phyloP scores from a whole-genome alignment of 2,113 vertebrate species.

The Rhea americana region DNA sequence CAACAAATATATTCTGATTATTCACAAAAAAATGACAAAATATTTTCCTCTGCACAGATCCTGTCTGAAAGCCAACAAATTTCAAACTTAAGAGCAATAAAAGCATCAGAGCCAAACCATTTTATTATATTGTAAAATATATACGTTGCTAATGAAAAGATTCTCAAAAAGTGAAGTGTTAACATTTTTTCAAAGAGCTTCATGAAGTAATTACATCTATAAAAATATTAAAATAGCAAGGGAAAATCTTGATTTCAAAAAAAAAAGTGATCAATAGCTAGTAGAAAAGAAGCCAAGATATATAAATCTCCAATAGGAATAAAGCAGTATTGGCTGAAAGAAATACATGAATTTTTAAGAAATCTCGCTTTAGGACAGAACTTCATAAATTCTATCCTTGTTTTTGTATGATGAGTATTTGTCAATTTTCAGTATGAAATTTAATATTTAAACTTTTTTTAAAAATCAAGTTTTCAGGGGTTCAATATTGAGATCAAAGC shows the following conservation, averaged over 20 bases:
- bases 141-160: not conserved
- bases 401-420: not conserved
- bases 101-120: too few relatives aligned
- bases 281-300: not conserved
- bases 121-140: not conserved
- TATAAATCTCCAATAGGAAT: not conserved
- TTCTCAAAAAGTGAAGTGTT: not conserved
- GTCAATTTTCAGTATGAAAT: not conserved
- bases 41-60: not conserved
- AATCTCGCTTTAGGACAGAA: not conserved
- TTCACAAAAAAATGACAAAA: not conserved
- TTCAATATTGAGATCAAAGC: not conserved
- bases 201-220: not conserved
- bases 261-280: not conserved
- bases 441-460: not conserved
- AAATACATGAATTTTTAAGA: not conserved
- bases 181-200: not conserved
- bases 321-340: not conserved
- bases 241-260: not conserved
- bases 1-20: not conserved
- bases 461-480: not conserved
- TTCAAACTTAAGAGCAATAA: not conserved
- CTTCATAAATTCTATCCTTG: not conserved
- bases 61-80: not conserved
- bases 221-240: not conserved